Evolutionary conservation across 2,113 vertebrate genomes (phyloP).

Genomic region (Xyliphius kryptos): DNA sequence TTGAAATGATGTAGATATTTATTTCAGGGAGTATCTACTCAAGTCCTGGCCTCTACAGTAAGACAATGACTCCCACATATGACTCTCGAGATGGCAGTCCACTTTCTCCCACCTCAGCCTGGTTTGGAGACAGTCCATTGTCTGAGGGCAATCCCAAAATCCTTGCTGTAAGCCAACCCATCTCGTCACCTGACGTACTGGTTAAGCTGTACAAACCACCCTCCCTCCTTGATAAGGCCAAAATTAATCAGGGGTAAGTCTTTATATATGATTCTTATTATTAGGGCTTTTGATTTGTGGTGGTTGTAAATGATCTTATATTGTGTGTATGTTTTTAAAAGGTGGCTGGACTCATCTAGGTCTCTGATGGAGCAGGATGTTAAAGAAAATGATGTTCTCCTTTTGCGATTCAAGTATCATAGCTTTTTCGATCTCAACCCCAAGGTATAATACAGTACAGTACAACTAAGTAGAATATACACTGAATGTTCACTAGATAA

Average conservation of each 20-base stretch:
- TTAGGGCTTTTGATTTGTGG: no score
- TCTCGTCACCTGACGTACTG: slow-evolving; percentile 90
- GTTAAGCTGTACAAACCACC: slow-evolving; percentile 96
- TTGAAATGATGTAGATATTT: no score
- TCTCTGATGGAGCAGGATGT: slow-evolving; percentile 99
- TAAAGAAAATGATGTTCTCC: slow-evolving; percentile 94
- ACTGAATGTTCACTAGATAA: no score
- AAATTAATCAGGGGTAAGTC: slow-evolving; percentile 98
- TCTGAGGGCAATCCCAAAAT: slow-evolving; percentile 97
- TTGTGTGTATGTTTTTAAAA: slow-evolving; percentile 51
- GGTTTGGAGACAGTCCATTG: slow-evolving; percentile 96
- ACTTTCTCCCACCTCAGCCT: slow-evolving; percentile 91
- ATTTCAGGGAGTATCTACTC: slow-evolving; percentile 97
- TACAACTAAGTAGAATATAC: no score
- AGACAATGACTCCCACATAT: slow-evolving; percentile 98
- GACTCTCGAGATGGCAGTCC: slow-evolving; percentile 95
- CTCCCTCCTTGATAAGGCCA: slow-evolving; percentile 94
- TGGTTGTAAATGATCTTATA: no score
- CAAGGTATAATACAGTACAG: slow-evolving; percentile 71
- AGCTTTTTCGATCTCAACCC: slow-evolving; percentile 99
- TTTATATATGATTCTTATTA: no score
- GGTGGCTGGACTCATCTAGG: slow-evolving; percentile 94
- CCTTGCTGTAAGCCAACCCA: slow-evolving; percentile 92
- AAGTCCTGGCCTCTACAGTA: slow-evolving; percentile 95
- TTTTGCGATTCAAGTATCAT: slow-evolving; percentile 97